These are phyloP conservation scores for Acanthosoma haemorrhoidale DNA, from an alignment of 2,888 invertebrate species.

Conservation along the genomic window DNA sequence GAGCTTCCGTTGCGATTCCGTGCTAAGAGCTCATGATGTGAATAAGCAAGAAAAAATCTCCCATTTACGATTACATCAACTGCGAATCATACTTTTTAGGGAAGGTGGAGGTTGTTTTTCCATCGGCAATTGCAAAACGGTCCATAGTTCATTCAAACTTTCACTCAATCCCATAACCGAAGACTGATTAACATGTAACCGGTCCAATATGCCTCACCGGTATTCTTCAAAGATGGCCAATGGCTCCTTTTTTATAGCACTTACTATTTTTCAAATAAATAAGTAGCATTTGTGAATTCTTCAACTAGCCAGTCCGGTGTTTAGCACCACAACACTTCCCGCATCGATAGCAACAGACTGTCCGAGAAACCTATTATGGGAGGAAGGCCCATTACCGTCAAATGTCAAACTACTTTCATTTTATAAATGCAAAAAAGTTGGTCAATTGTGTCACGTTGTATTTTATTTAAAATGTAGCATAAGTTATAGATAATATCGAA, in stretches of 20 bases:
- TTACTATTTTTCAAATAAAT: background rate
- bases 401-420: too few relatives aligned
- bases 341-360: too few relatives aligned
- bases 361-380: too few relatives aligned
- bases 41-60: background rate
- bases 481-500: too few relatives aligned
- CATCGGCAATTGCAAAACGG: background rate
- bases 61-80: background rate
- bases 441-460: too few relatives aligned
- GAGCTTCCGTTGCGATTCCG: too few relatives aligned
- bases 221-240: background rate
- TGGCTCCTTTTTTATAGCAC: too few relatives aligned
- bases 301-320: background rate
- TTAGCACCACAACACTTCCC: too few relatives aligned
- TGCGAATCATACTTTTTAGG: background rate
- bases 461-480: too few relatives aligned
- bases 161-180: background rate
- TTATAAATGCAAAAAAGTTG: too few relatives aligned
- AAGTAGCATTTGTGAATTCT: background rate
- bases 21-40: too few relatives aligned
- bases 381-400: too few relatives aligned
- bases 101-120: background rate
- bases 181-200: background rate
- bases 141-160: background rate
- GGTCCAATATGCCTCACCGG: background rate